phyloP scores from a whole-genome alignment of 2,888 invertebrate species.

The Dyspetes luteomarginatus region DNA sequence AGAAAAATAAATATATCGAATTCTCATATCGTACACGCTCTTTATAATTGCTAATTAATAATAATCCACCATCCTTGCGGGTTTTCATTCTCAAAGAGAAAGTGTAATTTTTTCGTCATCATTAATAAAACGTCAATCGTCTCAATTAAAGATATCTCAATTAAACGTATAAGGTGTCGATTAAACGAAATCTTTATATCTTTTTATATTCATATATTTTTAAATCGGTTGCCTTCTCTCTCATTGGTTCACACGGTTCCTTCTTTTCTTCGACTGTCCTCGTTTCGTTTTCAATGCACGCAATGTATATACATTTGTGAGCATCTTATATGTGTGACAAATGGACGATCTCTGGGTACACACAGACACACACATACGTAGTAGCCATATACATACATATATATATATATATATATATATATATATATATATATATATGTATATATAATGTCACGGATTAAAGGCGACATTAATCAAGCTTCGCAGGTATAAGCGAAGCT shows the following conservation, averaged over 20 bases:
- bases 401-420: background rate
- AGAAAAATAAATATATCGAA: too few relatives aligned
- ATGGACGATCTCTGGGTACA: conserved; percentile 7
- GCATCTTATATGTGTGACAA: conserved; percentile 7
- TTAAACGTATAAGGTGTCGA: background rate
- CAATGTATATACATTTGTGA: background rate
- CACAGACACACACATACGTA: too few relatives aligned
- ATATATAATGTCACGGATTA: conserved; percentile 61
- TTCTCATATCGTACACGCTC: too few relatives aligned
- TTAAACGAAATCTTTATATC: background rate
- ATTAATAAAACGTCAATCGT: background rate
- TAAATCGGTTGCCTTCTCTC: conserved; percentile 9
- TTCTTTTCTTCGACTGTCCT: conserved; percentile 9
- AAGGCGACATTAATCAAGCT: conserved; percentile 78
- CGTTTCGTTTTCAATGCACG: background rate
- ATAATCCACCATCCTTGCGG: too few relatives aligned
- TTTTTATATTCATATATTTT: conserved; percentile 4
- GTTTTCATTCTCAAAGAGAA: background rate
- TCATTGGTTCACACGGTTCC: conserved; percentile 23
- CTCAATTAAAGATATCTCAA: background rate
- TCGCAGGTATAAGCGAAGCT: conserved; percentile 73
- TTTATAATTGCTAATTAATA: too few relatives aligned
- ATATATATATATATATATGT: background rate
- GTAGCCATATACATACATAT: background rate
- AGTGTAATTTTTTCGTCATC: background rate